A percentile compares a stretch with the other conserved stretches of the same genome.
Conservation (phyloP, 2,797 vertebrate species). For the Linurgus olivaceus region DNA sequence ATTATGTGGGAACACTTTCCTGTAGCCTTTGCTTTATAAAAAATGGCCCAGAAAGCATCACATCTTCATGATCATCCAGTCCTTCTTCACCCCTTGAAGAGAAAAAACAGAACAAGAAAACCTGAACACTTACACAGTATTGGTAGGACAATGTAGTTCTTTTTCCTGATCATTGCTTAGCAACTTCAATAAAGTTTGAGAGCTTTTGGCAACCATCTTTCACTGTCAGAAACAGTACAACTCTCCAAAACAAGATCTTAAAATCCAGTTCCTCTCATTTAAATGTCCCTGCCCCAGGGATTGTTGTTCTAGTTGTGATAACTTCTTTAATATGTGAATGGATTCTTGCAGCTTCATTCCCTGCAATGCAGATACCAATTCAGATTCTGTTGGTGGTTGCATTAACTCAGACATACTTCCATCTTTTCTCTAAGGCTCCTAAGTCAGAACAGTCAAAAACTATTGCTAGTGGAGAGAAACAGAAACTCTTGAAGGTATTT, state of each 20-base stretch:
- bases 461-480: not conserved
- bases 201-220: not conserved
- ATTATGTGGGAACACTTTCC: not conserved
- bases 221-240: fast-evolving
- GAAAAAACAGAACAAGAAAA: not conserved
- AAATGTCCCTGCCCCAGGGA: not conserved
- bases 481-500: not conserved
- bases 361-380: not conserved
- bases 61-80: not conserved
- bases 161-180: not conserved
- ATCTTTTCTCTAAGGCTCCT: not conserved
- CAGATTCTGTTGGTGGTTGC: not conserved
- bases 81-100: not conserved
- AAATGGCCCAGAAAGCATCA: not conserved
- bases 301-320: not conserved
- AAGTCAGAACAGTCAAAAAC: not conserved
- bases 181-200: not conserved
- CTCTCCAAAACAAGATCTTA: not conserved
- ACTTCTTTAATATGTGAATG: not conserved
- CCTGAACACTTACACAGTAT: not conserved
- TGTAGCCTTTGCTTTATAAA: not conserved
- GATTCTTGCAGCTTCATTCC: not conserved
- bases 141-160: not conserved
- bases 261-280: not conserved
- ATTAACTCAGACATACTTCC: not conserved